Evolutionary conservation across 2,113 vertebrate genomes (phyloP), one percentile per base, ranked within the genome.

Genomic region (Recurvirostra avosetta): DNA sequence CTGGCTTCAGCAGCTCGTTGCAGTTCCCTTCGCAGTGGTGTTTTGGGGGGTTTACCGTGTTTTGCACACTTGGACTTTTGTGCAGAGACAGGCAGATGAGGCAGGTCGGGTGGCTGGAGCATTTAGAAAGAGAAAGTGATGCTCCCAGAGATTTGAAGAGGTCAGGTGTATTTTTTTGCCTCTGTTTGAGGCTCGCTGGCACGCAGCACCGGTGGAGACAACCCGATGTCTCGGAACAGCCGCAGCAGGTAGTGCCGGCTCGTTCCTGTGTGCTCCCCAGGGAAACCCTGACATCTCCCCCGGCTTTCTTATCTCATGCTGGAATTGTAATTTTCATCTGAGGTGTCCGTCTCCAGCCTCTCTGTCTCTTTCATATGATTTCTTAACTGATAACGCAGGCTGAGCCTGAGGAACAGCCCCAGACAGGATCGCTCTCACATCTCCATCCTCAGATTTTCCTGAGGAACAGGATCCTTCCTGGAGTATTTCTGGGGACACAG

Each of bases 41-140:
- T 27, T 61, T 41, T 61, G 41, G 43, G 4, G 8, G 11, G 4
- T 36, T n/a, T 40, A 1, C 0, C 0, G 2, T 55, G 47, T 17
- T 92, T n/a, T 63, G 25, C 14, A 12, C 2, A 0, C 22, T n/a
- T 15, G 55, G 79, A 41, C 40, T 79, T 62, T 6, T 26, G 41
- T 45, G 21, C 27, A 58, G 74, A 25, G 34, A 13, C 16, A 3
- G 0, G 6, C 25, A 52, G 65, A 26, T 26, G 55, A 9, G 2
- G 6, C 55, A 11, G 19, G 7, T 8, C 34, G 27, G 36, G 27
- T 49, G 15, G 9, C 20, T 53, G 65, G 9, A 45, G 40, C 49
- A 11, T n/a, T 82, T 62, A 5, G 40, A 75, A 45, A 27, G 36
- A 1, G 2, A 49, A 22, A 45, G 36, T 11, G 53, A 16, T 41